Base-by-base conservation (phyloP, 2,888 invertebrate species). In the Diogma glabrata region DNA sequence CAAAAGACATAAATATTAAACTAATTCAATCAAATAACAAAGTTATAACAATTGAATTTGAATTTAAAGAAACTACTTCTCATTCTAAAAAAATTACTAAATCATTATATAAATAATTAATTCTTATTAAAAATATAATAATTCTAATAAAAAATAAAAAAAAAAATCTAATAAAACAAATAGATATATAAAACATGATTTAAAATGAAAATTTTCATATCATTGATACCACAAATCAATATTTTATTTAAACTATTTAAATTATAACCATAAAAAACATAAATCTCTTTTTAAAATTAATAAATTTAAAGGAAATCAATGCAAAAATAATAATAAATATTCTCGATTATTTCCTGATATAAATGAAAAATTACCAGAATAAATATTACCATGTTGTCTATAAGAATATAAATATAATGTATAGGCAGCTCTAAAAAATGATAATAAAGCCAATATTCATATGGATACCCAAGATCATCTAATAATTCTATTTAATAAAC, bases 241-340 rank as follows among this genome's bases (percentile, higher is more conserved):
- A 76, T 79, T 80, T 78, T 78, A 57, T 46, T 71, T 79, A 78
- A 81, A 81, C 75, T 79, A 79, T 73, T 75, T 75, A 78, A 77
- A 70, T n/a, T 72, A 72, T 67, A 76, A 66, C 63, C 71, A 76
- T 64, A 74, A 67, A 64, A 72, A 63, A 63, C 68, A 64, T 61
- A 67, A 67, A 64, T 75, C 75, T 61, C 74, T 64, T 58, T 74
- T 75, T 63, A 79, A 66, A 72, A 79, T 65, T 65, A 78, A 64
- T 59, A 80, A 63, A 77, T 79, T 79, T 71, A 80, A 74, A 59
- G 78, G 77, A 56, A 79, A 63, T 67, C 76, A 79, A 75, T 80
- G 79, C 62, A 80, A 69, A 59, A 79, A 60, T 68, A 79, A 72
- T 60, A 78, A 64, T 67, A 79, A 70, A 76, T 72, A 79, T 63